Evolutionary conservation across 2,797 vertebrate species (phyloP).

Genomic region (Synaphobranchus kaupii): DNA sequence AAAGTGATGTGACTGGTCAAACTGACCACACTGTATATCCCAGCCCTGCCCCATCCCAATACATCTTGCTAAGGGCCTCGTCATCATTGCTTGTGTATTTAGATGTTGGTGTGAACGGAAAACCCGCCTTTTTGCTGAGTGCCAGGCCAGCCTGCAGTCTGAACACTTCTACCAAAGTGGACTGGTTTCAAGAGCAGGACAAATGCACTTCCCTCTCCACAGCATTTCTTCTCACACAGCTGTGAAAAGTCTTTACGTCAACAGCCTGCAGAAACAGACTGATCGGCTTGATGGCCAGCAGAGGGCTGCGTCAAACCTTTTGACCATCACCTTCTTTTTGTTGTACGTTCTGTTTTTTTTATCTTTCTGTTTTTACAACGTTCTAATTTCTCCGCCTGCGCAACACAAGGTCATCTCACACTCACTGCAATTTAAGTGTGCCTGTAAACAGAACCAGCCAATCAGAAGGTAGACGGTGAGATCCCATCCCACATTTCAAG

Average conservation of each 20-base stretch:
- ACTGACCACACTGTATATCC: not conserved
- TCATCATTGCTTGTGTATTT: not conserved
- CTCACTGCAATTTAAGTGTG: not conserved
- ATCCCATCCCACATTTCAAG: not conserved
- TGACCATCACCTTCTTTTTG: not conserved
- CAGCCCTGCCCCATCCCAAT: too few relatives aligned
- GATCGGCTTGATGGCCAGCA: not conserved
- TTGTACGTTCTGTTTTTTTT: not conserved
- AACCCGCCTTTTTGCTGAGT: not conserved
- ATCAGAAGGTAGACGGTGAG: not conserved
- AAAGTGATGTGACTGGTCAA: not conserved
- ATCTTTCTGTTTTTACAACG: not conserved
- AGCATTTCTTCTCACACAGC: not conserved
- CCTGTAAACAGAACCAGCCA: not conserved
- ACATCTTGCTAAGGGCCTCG: not conserved
- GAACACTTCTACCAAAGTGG: not conserved
- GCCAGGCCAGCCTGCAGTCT: not conserved
- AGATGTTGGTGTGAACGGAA: not conserved
- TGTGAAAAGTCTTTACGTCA: not conserved
- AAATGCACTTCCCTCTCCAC: not conserved
- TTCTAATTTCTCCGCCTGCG: not conserved
- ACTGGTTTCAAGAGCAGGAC: slow-evolving; percentile 4
- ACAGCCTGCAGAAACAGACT: not conserved
- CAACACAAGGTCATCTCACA: not conserved
- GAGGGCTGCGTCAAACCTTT: not conserved